Percentiles rank a stretch among this genome's conserved stretches.
Evolutionary conservation across 2,888 invertebrate genomes (phyloP).

Genomic region (Caenorhabditis wallacei): DNA sequence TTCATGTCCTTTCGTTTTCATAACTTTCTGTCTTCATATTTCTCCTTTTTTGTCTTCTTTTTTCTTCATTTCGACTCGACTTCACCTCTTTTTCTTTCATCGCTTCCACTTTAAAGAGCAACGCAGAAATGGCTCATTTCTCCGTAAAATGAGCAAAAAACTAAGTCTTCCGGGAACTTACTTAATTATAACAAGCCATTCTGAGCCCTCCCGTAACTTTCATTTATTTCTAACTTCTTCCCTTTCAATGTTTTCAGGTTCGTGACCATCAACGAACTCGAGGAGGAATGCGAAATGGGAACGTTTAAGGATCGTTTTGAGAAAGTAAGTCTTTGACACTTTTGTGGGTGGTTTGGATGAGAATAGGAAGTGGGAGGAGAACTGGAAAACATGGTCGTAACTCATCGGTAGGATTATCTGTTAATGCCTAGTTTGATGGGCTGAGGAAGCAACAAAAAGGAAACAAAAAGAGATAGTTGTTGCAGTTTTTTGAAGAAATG

Average conservation of each 20-base stretch:
- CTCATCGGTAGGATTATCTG: conserved; percentile 48
- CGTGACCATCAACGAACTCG: conserved; percentile 58
- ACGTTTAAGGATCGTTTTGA: conserved; percentile 49
- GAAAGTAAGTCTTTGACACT: conserved; percentile 41
- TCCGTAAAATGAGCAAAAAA: conserved; percentile 6
- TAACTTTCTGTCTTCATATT: conserved; percentile 28
- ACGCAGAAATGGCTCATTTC: conserved; percentile 40
- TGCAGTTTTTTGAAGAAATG: conserved; percentile 1
- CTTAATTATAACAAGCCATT: conserved; percentile 25
- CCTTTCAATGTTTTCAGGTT: conserved; percentile 39
- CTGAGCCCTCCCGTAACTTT: background rate
- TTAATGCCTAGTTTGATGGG: conserved; percentile 39
- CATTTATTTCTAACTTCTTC: conserved; percentile 8
- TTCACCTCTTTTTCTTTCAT: conserved; percentile 2
- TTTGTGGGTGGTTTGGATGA: background rate
- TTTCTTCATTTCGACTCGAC: background rate
- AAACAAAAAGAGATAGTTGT: background rate
- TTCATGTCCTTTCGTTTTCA: conserved; percentile 49
- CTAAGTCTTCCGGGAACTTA: conserved; percentile 8
- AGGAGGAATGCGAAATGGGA: conserved; percentile 62
- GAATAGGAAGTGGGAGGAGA: background rate
- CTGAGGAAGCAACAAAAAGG: background rate
- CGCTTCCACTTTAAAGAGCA: conserved; percentile 22
- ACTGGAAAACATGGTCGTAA: conserved; percentile 51
- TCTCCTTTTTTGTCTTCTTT: background rate